Base-by-base conservation (phyloP, 2,797 vertebrate species). In the Peromyscus eremicus region DNA sequence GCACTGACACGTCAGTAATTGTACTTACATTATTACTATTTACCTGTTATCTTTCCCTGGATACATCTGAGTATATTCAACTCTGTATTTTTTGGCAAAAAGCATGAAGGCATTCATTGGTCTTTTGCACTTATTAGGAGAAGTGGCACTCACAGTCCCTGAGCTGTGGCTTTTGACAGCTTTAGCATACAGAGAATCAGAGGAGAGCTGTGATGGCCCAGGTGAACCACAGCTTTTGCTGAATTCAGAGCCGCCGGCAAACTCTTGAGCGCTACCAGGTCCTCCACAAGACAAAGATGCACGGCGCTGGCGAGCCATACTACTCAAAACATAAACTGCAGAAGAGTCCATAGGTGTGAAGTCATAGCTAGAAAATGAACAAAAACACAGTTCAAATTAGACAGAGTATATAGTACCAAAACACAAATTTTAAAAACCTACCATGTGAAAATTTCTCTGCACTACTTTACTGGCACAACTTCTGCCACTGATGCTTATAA, bases 91-190 rank as follows among this genome's bases (percentile, higher is more conserved):
- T 99, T 99, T 99, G 98, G 99, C 99, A 96, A 99, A 99, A 97
- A 99, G 99, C 99, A 99, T 99, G 99, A 99, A 99, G 99, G 99
- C 99, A 98, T 99, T 99, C 99, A 99, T 99, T 99, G 99, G 99
- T 99, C 99, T 99, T 99, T 99, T 99, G 99, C 99, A 99, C 99
- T 99, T 99, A 97, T 99, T 99, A 98, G 99, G 99, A 98, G 99
- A 99, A 70, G 99, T 99, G 99, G 99, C 99, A 98, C 98, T 98
- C 98, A 99, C 98, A 98, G 99, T 99, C 99, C 99, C 99, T 99
- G 99, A 99, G 99, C 98, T 99, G 97, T 99, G 99, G 98, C 98
- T 99, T 98, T 99, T 99, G 98, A 98, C 99, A 97, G 99, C 99
- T 99, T 99, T 99, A 98, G 98, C 98, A 95, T 98, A 99, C 97